Percentiles rank a stretch among this genome's conserved stretches.
Conservation (phyloP, 2,888 invertebrate genomes). For the Piscicola geometra region DNA sequence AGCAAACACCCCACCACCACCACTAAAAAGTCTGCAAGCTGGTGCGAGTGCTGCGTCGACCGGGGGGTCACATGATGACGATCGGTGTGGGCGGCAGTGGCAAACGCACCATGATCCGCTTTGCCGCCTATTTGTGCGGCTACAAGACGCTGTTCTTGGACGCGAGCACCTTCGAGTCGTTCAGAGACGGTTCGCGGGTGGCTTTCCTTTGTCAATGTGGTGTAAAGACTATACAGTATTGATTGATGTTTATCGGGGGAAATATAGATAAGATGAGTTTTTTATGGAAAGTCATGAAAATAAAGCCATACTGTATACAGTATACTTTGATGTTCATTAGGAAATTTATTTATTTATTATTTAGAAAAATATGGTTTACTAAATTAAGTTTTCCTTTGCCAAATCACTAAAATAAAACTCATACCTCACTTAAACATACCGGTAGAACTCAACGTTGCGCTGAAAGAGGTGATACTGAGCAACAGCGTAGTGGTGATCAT, state of each 20-base stretch:
- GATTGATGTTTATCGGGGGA: too few species aligned
- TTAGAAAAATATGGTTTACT: background rate
- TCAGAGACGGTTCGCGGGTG: constrained; percentile 61
- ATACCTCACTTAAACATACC: too few species aligned
- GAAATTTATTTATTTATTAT: background rate
- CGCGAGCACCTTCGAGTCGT: constrained; percentile 69
- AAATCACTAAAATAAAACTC: too few species aligned
- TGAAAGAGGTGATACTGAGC: background rate
- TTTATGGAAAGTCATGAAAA: too few species aligned
- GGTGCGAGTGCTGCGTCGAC: constrained; percentile 75
- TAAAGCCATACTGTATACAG: too few species aligned
- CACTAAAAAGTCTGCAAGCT: constrained; percentile 75
- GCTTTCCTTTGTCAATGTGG: too few species aligned
- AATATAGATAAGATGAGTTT: too few species aligned
- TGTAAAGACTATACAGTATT: too few species aligned
- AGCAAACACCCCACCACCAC: too few species aligned
- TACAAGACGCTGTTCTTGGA: constrained; percentile 73
- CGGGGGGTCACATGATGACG: constrained; percentile 75
- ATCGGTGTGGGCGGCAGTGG: constrained; percentile 83
- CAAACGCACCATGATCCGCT: constrained; percentile 71
- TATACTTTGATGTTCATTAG: too few species aligned
- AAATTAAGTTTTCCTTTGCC: too few species aligned
- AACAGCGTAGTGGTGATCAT: background rate
- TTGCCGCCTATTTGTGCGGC: constrained; percentile 76
- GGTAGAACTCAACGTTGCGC: background rate